A percentile compares a stretch with the other conserved stretches of the same genome.
phyloP scores from a whole-genome alignment of 92 coral and sea anemone genomes.

The Paramuricea clavata region DNA sequence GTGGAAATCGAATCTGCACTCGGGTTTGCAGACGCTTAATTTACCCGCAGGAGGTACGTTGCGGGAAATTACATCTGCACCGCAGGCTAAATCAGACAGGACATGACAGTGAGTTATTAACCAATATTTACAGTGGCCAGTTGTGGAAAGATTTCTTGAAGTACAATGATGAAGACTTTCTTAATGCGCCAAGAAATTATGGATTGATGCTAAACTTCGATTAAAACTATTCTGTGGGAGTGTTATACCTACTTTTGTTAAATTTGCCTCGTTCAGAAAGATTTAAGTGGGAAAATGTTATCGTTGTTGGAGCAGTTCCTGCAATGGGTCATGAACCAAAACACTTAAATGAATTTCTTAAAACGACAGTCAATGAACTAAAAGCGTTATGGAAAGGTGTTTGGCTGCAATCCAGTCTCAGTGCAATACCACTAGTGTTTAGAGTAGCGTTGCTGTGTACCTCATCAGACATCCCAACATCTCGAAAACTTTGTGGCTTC shows the following conservation, averaged over 20 bases:
- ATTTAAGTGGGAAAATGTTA: constrained; percentile 72
- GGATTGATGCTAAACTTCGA: constrained; percentile 76
- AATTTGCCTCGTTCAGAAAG: constrained; percentile 63
- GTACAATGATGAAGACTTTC: constrained; percentile 55
- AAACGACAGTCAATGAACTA: constrained; percentile 58
- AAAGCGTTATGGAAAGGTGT: constrained; percentile 72
- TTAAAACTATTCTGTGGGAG: constrained; percentile 77
- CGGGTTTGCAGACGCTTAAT: too few relatives aligned
- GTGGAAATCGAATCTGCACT: too few relatives aligned
- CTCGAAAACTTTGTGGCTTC: constrained; percentile 68
- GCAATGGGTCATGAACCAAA: constrained; percentile 65
- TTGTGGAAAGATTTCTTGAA: constrained; percentile 62
- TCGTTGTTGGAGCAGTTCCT: constrained; percentile 73
- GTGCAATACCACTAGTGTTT: constrained; percentile 44
- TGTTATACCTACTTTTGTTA: constrained; percentile 66
- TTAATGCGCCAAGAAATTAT: constrained; percentile 69
- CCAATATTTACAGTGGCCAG: constrained; percentile 59
- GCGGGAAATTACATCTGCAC: too few relatives aligned
- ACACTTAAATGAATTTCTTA: constrained; percentile 58
- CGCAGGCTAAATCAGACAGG: too few relatives aligned
- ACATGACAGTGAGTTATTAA: too few relatives aligned
- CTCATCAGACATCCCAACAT: constrained; percentile 70
- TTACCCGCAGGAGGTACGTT: too few relatives aligned
- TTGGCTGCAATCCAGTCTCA: neutral
- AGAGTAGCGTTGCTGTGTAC: constrained; percentile 69